phyloP scores from a whole-genome alignment of 1,140 invertebrate genomes.

The Magallana ariakensis region DNA sequence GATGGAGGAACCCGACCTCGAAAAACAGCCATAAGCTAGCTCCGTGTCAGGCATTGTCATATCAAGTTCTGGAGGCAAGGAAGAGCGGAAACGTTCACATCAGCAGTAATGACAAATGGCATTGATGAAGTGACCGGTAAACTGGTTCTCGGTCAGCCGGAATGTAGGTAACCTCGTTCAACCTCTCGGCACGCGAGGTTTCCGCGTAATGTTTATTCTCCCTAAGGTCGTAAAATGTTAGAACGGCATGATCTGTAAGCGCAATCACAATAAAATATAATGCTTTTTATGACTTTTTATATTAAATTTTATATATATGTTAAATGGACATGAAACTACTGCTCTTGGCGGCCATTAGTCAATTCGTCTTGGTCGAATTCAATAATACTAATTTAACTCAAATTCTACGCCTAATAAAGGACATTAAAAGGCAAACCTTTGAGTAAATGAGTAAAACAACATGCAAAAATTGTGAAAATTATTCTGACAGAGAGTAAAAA shows the following conservation, averaged over 20 bases:
- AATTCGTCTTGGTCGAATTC: no score
- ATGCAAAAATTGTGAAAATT: no score
- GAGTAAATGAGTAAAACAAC: no score
- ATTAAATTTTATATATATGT: neutral
- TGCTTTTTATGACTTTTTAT: neutral
- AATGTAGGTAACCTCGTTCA: neutral
- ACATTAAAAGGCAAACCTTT: no score
- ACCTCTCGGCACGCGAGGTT: neutral
- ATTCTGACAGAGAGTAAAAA: no score
- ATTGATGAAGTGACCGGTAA: neutral
- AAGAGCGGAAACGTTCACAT: constrained; percentile 8
- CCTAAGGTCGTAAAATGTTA: constrained; percentile 2
- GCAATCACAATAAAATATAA: neutral
- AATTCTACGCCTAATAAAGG: no score
- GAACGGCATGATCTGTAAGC: constrained; percentile 5
- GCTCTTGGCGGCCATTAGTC: no score
- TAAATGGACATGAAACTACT: neutral
- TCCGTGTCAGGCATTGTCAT: neutral
- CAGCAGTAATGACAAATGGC: neutral
- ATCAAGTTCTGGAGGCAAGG: constrained; percentile 7
- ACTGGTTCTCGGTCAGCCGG: constrained; percentile 13
- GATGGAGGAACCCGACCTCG: neutral
- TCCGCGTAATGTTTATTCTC: neutral
- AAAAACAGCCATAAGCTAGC: neutral
- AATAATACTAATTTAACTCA: no score